Conservation (phyloP, 2,888 invertebrate species). For the Hirudinaria manillensis region DNA sequence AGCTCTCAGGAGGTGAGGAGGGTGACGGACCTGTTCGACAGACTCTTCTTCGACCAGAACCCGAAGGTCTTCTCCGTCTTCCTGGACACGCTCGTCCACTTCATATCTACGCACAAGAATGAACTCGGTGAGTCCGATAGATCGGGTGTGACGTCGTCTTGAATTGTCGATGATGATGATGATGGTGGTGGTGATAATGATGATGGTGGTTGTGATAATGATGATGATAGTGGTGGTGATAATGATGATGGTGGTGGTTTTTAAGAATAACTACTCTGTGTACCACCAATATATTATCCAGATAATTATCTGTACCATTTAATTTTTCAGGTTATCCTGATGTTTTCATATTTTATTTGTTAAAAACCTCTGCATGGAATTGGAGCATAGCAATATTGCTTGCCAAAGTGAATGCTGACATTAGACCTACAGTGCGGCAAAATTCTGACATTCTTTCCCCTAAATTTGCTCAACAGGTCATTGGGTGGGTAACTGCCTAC, state of each 20-base stretch:
- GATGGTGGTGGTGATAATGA: not conserved
- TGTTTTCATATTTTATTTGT: too few relatives aligned
- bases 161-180: not conserved
- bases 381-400: too few relatives aligned
- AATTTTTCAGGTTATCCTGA: too few relatives aligned
- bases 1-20: conserved; percentile 65
- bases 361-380: too few relatives aligned
- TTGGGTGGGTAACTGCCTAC: not conserved
- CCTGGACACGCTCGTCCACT: conserved; percentile 83
- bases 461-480: not conserved
- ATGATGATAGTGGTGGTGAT: not conserved
- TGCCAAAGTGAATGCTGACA: too few relatives aligned
- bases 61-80: conserved; percentile 76
- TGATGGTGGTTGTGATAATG: not conserved
- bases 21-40: conserved; percentile 84
- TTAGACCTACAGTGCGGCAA: too few relatives aligned
- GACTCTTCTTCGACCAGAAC: conserved; percentile 87
- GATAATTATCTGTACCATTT: too few relatives aligned
- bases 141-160: not conserved
- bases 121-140: conserved; percentile 67
- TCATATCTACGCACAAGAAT: conserved; percentile 76
- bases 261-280: not conserved
- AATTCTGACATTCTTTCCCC: too few relatives aligned
- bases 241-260: not conserved
- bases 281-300: too few relatives aligned